phyloP scores from a whole-genome alignment of 2,797 vertebrate genomes.

The Myotis daubentonii region DNA sequence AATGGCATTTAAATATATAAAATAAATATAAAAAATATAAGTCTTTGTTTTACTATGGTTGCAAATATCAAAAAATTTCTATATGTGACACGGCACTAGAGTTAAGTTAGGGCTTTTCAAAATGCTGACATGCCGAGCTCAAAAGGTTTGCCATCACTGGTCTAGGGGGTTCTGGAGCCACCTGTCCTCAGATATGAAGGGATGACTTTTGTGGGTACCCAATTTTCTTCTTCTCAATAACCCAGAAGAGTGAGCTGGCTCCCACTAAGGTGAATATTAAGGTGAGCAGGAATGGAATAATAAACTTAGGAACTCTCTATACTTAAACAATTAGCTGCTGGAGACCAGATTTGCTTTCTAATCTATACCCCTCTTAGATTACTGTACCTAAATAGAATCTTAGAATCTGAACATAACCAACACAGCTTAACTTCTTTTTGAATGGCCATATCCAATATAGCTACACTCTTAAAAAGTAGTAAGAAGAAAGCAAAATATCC shows the following conservation, averaged over 20 bases:
- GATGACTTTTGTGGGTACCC: neutral
- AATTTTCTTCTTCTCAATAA: neutral
- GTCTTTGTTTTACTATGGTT: too few species aligned
- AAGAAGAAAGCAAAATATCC: conserved; percentile 11
- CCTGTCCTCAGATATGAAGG: neutral
- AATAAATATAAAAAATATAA: too few species aligned
- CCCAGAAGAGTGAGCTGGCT: neutral
- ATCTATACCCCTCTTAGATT: neutral
- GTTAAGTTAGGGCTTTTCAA: too few species aligned
- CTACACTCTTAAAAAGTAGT: neutral
- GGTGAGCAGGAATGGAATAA: neutral
- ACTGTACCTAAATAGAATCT: neutral
- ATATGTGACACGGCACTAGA: too few species aligned
- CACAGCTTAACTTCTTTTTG: neutral
- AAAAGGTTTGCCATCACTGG: too few species aligned
- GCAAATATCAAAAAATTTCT: too few species aligned
- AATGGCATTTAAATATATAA: too few species aligned
- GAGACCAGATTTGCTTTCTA: neutral
- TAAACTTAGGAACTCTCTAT: neutral
- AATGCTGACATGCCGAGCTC: too few species aligned
- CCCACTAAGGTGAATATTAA: neutral
- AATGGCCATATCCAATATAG: neutral
- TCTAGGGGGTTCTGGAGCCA: neutral
- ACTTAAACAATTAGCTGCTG: neutral
- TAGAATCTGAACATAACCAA: conserved; percentile 4